These are phyloP conservation scores for Malurus elegans DNA, from an alignment of 2,113 vertebrate species.

Conservation along the genomic window DNA sequence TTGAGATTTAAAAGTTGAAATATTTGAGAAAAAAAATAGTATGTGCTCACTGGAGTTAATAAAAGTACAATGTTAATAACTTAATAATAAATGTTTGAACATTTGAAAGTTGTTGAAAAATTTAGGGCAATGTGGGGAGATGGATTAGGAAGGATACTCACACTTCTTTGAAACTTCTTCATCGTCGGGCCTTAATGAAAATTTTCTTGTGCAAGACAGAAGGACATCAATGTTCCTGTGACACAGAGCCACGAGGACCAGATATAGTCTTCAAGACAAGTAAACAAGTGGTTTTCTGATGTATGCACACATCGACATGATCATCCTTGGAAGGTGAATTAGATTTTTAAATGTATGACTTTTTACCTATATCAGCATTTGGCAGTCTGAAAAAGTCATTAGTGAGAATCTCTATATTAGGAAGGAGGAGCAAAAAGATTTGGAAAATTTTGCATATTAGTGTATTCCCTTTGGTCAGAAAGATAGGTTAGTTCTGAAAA, in stretches of 20 bases:
- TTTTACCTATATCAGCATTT: conserved; percentile 20
- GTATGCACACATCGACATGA: background rate
- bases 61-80: background rate
- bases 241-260: background rate
- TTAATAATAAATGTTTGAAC: background rate
- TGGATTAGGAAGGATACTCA: background rate
- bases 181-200: background rate
- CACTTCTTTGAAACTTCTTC: background rate
- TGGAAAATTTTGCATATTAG: background rate
- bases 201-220: background rate
- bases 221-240: background rate
- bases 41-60: background rate
- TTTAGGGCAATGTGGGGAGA: background rate
- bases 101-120: background rate
- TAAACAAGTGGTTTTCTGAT: background rate
- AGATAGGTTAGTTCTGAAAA: background rate
- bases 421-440: background rate
- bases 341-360: conserved; percentile 33
- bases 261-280: background rate
- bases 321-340: conserved; percentile 6
- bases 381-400: background rate
- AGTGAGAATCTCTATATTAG: background rate
- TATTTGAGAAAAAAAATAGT: background rate
- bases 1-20: background rate
- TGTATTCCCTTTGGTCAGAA: conserved; percentile 36